Conservation (phyloP, 2,113 vertebrate genomes). For the Centropus bengalensis region DNA sequence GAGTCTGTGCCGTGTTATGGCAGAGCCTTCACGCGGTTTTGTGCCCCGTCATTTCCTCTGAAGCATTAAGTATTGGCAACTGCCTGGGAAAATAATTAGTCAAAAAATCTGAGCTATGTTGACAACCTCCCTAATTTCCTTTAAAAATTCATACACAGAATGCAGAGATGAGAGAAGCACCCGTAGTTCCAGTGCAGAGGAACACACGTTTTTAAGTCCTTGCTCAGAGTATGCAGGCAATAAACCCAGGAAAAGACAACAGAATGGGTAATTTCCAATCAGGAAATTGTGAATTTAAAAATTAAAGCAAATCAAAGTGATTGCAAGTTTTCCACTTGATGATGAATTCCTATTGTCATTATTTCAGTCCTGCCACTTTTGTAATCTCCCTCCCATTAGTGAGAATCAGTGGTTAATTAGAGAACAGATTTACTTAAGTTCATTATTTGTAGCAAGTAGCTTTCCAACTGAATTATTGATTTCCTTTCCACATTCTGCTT, state of each 20-base stretch:
- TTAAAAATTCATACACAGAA: background rate
- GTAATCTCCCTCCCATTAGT: background rate
- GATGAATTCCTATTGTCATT: conserved; percentile 11
- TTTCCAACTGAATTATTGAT: conserved; percentile 25
- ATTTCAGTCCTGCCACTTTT: background rate
- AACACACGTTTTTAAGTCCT: background rate
- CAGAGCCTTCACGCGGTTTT: background rate
- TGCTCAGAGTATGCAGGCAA: background rate
- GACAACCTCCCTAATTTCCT: background rate
- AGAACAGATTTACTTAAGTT: conserved; percentile 32
- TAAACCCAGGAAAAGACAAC: conserved; percentile 28
- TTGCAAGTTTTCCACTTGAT: background rate
- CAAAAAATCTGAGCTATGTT: background rate
- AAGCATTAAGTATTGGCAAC: background rate
- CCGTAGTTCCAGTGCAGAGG: background rate
- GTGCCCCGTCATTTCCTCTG: background rate
- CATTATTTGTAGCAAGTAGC: conserved; percentile 10
- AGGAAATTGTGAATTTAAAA: conserved; percentile 38
- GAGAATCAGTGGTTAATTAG: conserved; percentile 9
- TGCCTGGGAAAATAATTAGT: conserved; percentile 4
- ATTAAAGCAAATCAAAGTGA: background rate
- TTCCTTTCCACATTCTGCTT: conserved; percentile 26
- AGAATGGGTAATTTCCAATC: conserved; percentile 15
- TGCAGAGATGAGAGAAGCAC: background rate
- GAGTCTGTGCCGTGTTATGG: background rate